phyloP scores from a whole-genome alignment of 64 coral and sea anemone genomes.

The Dendrophyllia cribrosa region DNA sequence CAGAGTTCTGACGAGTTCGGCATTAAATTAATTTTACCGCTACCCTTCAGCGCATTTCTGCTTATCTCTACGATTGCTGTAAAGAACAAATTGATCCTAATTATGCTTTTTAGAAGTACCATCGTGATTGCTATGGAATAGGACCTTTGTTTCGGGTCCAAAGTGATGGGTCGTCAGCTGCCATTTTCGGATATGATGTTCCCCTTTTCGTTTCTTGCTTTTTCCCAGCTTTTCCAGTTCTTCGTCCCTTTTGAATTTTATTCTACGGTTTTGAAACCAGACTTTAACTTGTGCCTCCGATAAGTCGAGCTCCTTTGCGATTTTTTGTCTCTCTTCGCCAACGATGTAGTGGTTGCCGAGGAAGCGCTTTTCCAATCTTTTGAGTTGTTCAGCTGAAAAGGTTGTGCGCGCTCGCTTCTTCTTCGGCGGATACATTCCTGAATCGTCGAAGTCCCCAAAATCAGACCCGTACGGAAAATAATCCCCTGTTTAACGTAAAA shows the following conservation, averaged over 20 bases:
- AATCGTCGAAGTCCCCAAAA: conserved; percentile 70
- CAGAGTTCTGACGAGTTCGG: conserved; percentile 3
- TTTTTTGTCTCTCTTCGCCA: conserved; percentile 97
- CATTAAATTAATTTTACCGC: conserved; percentile 29
- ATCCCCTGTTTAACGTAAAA: conserved; percentile 34
- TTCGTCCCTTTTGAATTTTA: conserved; percentile 97
- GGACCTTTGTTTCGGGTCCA: conserved; percentile 80
- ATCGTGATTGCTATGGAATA: conserved; percentile 75
- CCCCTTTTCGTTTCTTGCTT: conserved; percentile 92
- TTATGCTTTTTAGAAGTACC: conserved; percentile 70
- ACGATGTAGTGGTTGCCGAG: conserved; percentile 97
- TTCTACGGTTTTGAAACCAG: conserved; percentile 99
- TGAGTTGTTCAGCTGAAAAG: conserved; percentile 94
- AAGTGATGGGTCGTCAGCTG: conserved; percentile 94
- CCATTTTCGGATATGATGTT: conserved; percentile 98
- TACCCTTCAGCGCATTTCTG: conserved; percentile 41
- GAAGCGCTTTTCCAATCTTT: conserved; percentile 95
- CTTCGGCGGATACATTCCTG: conserved; percentile 66
- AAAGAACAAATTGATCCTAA: conserved; percentile 73
- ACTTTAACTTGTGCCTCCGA: conserved; percentile 99
- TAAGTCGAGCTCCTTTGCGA: conserved; percentile 92
- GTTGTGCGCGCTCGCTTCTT: conserved; percentile 93
- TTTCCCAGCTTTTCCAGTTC: conserved; percentile 94
- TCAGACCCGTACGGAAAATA: conserved; percentile 46
- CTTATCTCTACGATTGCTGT: conserved; percentile 43